Conservation (phyloP, 1,140 invertebrate species). For the Paracyclopina nana region DNA sequence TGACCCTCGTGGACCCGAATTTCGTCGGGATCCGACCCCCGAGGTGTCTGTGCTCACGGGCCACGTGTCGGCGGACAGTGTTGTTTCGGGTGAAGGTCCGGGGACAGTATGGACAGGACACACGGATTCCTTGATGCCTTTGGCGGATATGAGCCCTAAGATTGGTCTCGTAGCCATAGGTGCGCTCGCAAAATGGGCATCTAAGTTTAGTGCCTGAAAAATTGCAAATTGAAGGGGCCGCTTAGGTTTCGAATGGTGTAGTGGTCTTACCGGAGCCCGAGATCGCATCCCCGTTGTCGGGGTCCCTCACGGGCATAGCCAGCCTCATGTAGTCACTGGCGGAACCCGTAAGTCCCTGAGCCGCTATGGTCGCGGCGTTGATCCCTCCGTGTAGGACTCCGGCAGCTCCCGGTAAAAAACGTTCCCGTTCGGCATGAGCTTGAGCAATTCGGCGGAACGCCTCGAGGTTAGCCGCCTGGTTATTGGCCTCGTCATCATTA, state of each 20-base stretch:
- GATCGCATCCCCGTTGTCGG: constrained; percentile 7
- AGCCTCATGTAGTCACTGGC: constrained; percentile 12
- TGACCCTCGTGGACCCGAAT: constrained; percentile 6
- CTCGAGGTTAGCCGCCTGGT: constrained; percentile 6
- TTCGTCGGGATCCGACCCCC: constrained; percentile 2
- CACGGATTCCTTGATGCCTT: constrained; percentile 66
- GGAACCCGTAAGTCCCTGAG: constrained; percentile 6
- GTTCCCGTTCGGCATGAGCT: constrained; percentile 8
- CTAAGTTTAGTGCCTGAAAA: constrained; percentile 59
- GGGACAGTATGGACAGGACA: constrained; percentile 63
- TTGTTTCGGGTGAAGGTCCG: constrained; percentile 80
- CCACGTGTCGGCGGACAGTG: constrained; percentile 65
- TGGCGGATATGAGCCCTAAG: constrained; percentile 68
- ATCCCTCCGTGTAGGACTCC: background rate
- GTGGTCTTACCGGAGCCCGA: background rate
- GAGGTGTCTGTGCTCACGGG: constrained; percentile 43
- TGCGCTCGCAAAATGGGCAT: constrained; percentile 69
- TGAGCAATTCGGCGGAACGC: constrained; percentile 11
- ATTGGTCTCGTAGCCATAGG: constrained; percentile 83
- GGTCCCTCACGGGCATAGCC: constrained; percentile 5
- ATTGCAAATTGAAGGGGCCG: no score
- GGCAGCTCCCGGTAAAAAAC: background rate
- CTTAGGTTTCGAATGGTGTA: background rate
- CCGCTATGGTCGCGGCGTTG: no score
- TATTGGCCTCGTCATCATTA: constrained; percentile 6